Evolutionary conservation across 92 coral and sea anemone genomes (phyloP).

Genomic region (Zoanthus sansibaricus): DNA sequence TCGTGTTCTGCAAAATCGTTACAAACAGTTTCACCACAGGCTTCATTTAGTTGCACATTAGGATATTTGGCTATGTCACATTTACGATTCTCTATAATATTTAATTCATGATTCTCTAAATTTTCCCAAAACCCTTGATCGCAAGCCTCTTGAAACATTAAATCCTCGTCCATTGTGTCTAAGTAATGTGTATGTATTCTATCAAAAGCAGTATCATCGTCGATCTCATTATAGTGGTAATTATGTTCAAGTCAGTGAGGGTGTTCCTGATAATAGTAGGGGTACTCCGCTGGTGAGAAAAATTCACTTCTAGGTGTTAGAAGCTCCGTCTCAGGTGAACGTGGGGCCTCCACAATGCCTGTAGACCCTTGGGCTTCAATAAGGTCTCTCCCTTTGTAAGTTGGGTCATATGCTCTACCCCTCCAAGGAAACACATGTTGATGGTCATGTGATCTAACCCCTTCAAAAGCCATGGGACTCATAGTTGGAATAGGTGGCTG

Average conservation of each 20-base stretch:
- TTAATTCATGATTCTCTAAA: constrained; percentile 1
- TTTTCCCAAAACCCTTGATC: not conserved
- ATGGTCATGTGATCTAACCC: constrained; percentile 5
- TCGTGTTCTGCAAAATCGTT: not conserved
- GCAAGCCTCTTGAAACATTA: not conserved
- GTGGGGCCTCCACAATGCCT: not conserved
- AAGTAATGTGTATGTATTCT: not conserved
- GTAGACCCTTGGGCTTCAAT: not conserved
- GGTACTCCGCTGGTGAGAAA: not conserved
- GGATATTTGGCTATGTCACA: not conserved
- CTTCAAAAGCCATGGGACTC: not conserved
- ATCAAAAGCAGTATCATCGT: not conserved
- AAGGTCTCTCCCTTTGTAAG: not conserved
- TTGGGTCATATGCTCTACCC: not conserved
- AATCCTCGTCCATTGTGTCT: not conserved
- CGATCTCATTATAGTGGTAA: not conserved
- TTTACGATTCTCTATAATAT: not conserved
- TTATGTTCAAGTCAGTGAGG: not conserved
- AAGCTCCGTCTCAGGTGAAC: not conserved
- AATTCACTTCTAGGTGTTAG: not conserved
- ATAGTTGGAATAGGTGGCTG: not conserved
- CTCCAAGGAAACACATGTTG: not conserved
- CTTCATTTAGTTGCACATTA: not conserved
- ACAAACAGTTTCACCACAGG: not conserved
- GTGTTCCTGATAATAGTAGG: not conserved